Conservation (phyloP, 2,113 vertebrate genomes). For the Petrocephalus zakoni region DNA sequence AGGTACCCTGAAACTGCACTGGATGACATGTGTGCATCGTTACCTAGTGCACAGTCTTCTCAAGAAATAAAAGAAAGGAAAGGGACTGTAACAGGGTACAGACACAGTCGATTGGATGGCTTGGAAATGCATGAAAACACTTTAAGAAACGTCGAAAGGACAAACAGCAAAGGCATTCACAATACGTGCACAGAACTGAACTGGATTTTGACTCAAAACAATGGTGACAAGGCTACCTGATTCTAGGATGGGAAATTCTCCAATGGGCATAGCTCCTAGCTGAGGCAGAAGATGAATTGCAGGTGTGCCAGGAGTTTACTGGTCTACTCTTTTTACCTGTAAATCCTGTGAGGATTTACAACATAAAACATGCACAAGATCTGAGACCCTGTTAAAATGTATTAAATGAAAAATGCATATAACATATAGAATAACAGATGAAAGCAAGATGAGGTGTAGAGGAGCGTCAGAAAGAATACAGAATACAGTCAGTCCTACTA, state of each 20-base stretch:
- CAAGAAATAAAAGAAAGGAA: neutral
- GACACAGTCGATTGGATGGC: neutral
- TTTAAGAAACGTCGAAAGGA: neutral
- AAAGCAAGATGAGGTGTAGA: neutral
- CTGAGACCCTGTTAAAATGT: neutral
- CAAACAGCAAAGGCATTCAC: neutral
- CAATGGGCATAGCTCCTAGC: neutral
- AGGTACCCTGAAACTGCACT: neutral
- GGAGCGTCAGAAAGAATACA: neutral
- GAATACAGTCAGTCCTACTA: neutral
- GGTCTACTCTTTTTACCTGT: neutral
- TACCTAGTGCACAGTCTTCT: neutral
- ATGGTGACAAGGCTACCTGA: neutral
- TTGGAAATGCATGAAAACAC: neutral
- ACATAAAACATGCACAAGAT: neutral
- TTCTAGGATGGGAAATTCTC: neutral
- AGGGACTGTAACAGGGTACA: neutral
- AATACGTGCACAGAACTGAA: neutral
- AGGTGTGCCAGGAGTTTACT: neutral
- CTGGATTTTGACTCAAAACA: neutral
- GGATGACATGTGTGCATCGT: neutral
- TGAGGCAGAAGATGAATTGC: neutral
- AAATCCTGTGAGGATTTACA: neutral
- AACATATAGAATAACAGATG: neutral
- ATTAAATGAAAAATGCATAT: neutral